A percentile compares a stretch with the other conserved stretches of the same genome.
These are phyloP conservation scores for Notamacropus eugenii DNA, from an alignment of 2,797 vertebrate genomes.

Conservation along the genomic window DNA sequence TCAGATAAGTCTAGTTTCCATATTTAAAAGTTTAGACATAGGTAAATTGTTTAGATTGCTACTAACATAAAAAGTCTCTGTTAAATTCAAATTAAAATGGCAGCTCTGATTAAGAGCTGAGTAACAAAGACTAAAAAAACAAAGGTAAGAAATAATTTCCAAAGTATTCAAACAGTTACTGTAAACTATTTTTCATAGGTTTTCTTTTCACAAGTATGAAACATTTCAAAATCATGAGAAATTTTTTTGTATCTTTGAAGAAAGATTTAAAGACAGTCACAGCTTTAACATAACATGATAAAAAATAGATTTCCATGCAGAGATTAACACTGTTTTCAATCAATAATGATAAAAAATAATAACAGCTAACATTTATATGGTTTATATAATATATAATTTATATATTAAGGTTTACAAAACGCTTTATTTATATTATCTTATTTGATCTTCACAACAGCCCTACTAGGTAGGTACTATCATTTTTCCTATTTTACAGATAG, in stretches of 20 bases:
- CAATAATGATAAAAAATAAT: background rate
- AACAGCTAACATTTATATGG: background rate
- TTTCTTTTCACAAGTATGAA: conserved; percentile 71
- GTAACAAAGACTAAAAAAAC: conserved; percentile 73
- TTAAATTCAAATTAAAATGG: conserved; percentile 80
- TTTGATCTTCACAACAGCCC: background rate
- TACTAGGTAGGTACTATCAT: background rate
- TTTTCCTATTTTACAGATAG: background rate
- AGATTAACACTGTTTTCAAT: background rate
- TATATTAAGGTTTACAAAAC: conserved; percentile 25
- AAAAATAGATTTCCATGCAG: background rate
- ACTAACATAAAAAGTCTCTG: conserved; percentile 71
- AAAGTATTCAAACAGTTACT: conserved; percentile 68
- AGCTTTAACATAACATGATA: conserved; percentile 68
- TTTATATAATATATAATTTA: background rate
- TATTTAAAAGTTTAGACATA: conserved; percentile 43
- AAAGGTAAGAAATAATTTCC: conserved; percentile 80
- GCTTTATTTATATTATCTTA: conserved; percentile 57
- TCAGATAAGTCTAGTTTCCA: conserved; percentile 11
- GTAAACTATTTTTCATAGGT: conserved; percentile 63
- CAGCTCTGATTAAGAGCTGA: conserved; percentile 73
- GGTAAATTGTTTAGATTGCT: conserved; percentile 43
- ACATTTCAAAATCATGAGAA: conserved; percentile 56
- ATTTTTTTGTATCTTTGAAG: conserved; percentile 61
- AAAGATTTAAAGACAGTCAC: conserved; percentile 66